Base-by-base conservation (phyloP, 1,140 invertebrate genomes). In the Mamestra configurata region DNA sequence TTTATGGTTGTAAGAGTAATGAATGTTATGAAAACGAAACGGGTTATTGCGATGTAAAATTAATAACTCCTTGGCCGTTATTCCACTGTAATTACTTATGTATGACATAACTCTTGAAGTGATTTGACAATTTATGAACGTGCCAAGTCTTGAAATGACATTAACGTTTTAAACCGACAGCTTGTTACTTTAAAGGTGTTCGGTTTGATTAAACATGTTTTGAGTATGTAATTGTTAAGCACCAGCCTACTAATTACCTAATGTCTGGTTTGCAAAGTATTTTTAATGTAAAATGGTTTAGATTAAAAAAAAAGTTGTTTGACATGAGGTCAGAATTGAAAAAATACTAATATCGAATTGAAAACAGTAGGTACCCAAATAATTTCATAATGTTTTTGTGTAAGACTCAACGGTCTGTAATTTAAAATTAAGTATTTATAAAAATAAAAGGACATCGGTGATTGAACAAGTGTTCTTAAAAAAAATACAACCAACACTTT, bases 11-110 rank as follows among this genome's bases (percentile, higher is more conserved):
- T 15, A 15, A 49, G 20, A 24, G 13, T 70, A 43, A 70, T 70
- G 13, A 59, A 75, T 43, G 71, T 75, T 75, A 57, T 59, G 51
- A 59, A 70, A 49, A 59, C 46, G 71, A 35, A 75, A 75, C 71
- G 59, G 31, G 53, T 75, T 75, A 40, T 59, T 75, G 71, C 71
- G 10, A 75, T 70, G 66, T 49, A 27, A 49, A 70, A 70, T 59
- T 75, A 75, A 59, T 59, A 24, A 43, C 53, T 11, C 35, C 37
- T 46, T 75, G 59, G 71, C 15, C 27, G 71, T 59, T 75, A 75
- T 59, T 59, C 20, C 35, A 24, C 35, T 22, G 37, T 57, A 75
- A 75, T 75, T 59, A 59, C 18, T 27, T 75, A 43, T 75, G 31
- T 75, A 43, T 75, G 31, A 75, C 31, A 53, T 71, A 53, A 71